phyloP scores from a whole-genome alignment of 2,113 vertebrate species.

The Panurus biarmicus region DNA sequence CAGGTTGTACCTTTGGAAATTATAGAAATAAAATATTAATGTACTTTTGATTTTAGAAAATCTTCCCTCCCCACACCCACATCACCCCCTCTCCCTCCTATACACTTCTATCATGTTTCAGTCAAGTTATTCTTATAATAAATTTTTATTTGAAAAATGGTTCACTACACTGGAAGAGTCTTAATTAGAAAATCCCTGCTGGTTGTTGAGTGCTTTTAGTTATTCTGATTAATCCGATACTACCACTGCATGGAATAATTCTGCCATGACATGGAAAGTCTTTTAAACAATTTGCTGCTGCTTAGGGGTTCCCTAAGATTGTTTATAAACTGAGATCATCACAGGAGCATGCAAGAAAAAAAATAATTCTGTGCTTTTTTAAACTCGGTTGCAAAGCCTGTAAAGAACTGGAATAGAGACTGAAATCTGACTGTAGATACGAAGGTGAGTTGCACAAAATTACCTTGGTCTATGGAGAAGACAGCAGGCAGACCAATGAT shows the following conservation, averaged over 20 bases:
- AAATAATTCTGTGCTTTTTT: neutral
- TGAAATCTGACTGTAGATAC: neutral
- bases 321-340: neutral
- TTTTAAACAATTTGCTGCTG: conserved; percentile 5
- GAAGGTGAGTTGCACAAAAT: neutral
- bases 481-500: neutral
- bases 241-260: neutral
- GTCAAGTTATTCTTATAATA: neutral
- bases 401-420: neutral
- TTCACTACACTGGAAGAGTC: neutral
- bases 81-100: fast-evolving
- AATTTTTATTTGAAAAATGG: neutral
- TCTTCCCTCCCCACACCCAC: fast-evolving
- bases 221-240: neutral
- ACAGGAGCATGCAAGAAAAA: neutral
- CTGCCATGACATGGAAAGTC: neutral
- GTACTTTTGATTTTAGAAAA: neutral
- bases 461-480: neutral
- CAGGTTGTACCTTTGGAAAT: neutral
- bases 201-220: neutral
- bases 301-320: neutral
- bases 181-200: conserved; percentile 22
- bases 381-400: neutral
- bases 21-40: neutral
- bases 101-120: neutral